phyloP scores from a whole-genome alignment of 2,888 invertebrate species.

The Philonicus albiceps region DNA sequence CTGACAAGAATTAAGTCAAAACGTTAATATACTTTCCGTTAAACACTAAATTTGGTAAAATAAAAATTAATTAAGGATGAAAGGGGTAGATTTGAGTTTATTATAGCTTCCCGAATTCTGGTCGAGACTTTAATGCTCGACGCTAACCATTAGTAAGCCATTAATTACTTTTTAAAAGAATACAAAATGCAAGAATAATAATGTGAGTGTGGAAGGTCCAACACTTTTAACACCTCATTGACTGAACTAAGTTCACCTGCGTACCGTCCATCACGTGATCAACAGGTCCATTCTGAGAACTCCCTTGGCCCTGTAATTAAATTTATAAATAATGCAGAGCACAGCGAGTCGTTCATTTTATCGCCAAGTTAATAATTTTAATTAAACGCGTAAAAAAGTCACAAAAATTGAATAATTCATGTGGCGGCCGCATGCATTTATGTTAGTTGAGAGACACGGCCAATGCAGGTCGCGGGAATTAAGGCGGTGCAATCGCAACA shows the following conservation, averaged over 20 bases:
- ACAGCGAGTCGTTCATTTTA: constrained; percentile 45
- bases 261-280: not conserved
- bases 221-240: constrained; percentile 6
- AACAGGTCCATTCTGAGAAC: not conserved
- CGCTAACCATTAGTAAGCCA: not conserved
- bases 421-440: constrained; percentile 19
- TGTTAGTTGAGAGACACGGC: not conserved
- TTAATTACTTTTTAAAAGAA: not conserved
- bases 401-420: constrained; percentile 45
- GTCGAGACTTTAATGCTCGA: not conserved
- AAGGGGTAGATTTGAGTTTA: not conserved
- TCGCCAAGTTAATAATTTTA: constrained; percentile 48
- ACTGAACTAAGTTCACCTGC: not conserved
- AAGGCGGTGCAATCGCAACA: not conserved
- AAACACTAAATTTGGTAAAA: not conserved
- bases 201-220: not conserved
- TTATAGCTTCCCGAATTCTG: not conserved
- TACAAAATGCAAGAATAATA: not conserved
- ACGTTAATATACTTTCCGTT: not conserved
- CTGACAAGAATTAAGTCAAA: not conserved
- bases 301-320: constrained; percentile 32
- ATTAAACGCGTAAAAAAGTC: constrained; percentile 46
- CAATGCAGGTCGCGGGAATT: not conserved
- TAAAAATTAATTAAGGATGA: not conserved
- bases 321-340: constrained; percentile 45